Evolutionary conservation across 2,888 invertebrate genomes (phyloP), one percentile per base, ranked within the genome.

Genomic region (Antitype chi): DNA sequence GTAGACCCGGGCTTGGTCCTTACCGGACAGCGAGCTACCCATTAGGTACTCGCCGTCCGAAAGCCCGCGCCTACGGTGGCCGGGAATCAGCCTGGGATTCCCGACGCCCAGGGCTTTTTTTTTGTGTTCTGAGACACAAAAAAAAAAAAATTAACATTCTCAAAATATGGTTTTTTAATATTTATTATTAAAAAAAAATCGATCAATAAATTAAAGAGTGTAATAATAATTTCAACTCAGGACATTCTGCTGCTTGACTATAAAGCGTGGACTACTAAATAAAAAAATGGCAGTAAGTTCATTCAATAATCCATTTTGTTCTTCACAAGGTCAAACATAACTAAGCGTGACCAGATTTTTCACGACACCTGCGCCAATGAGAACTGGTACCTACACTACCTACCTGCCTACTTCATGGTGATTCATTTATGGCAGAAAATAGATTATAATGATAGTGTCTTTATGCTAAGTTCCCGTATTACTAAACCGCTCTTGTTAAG

Each of bases 231-330:
- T 49, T 11, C 0, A 57, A 57, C 38, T 49, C 0, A 9, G 1
- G 38, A n/a, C 11, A 63, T 57, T 53, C 25, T 8, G 13, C 6
- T 38, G 47, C 32, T 49, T 59, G 8, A 59, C 13, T 11, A 47
- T 43, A 60, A 25, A 25, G 23, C 70, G 23, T 23, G 69, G 17
- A 81, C n/a, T 60, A 67, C 63, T 64, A 57, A 32, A 47, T 70
- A 38, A 68, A 80, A 70, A 70, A 73, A 52, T 70, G 25, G 2
- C 66, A 62, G 47, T 75, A 57, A 71, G 63, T 73, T 66, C 63
- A 81, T 81, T 84, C 77, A 81, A 75, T 85, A 75, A 85, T 79
- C 73, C 64, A 76, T 84, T 81, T 76, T 32, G 64, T 79, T 67
- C 59, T 62, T 23, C 13, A 38, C 80, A 82, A 86, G 86, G 84